Evolutionary conservation across 2,113 vertebrate genomes (phyloP).

Genomic region (Boulengeromyrus knoepffleri): DNA sequence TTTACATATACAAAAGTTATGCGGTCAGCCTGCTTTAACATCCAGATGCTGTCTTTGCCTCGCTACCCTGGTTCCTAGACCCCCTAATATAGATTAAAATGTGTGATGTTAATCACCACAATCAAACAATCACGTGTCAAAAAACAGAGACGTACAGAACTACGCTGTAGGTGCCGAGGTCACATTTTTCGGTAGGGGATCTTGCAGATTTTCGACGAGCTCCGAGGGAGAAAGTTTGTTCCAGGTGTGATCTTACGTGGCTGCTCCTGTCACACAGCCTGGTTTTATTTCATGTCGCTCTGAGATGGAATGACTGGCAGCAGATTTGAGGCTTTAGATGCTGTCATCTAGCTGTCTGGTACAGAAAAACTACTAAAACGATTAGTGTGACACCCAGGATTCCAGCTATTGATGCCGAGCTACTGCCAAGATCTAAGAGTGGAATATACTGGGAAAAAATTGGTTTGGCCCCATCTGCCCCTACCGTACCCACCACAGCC

Average conservation of each 20-base stretch:
- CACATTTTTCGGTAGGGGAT: background rate
- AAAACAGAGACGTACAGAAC: background rate
- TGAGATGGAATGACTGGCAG: background rate
- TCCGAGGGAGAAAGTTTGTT: background rate
- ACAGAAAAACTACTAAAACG: constrained; percentile 43
- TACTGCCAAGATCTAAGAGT: background rate
- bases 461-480: background rate
- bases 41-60: background rate
- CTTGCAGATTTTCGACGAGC: background rate
- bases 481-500: background rate
- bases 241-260: background rate
- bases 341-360: constrained; percentile 34
- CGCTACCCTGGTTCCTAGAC: background rate
- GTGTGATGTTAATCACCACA: background rate
- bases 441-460: constrained; percentile 18
- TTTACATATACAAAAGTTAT: background rate
- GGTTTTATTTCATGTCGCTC: constrained; percentile 41
- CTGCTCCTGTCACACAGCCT: background rate
- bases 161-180: background rate
- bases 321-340: background rate
- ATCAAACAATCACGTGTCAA: background rate
- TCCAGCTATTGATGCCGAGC: constrained; percentile 18
- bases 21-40: background rate
- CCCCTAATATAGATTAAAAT: background rate
- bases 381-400: constrained; percentile 6